A percentile compares a stretch with the other conserved stretches of the same genome.
phyloP scores from a whole-genome alignment of 2,797 vertebrate genomes.

The Silurus aristotelis region DNA sequence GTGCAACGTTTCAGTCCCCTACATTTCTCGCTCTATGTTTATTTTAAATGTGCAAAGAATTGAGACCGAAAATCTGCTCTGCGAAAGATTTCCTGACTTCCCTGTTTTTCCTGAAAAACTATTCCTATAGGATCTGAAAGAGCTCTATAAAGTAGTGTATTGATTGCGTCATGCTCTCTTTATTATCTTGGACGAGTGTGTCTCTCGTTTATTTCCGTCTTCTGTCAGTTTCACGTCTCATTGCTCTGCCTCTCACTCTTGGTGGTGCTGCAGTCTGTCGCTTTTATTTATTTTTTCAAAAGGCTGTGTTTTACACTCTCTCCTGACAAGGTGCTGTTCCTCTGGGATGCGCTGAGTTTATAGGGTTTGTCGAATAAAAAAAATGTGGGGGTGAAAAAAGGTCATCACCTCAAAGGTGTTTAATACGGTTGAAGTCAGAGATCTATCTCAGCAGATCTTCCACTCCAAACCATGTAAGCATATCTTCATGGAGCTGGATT shows the following conservation, averaged over 20 bases:
- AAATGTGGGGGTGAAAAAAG: background rate
- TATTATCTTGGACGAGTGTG: too few species aligned
- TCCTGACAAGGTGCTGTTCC: background rate
- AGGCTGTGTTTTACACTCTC: background rate
- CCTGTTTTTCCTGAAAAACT: background rate
- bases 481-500: too few species aligned
- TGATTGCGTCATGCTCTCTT: too few species aligned
- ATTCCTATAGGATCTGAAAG: background rate
- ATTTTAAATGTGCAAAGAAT: background rate
- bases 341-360: background rate
- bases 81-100: too few species aligned
- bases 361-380: too few species aligned
- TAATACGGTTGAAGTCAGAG: too few species aligned
- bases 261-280: constrained; percentile 22
- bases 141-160: too few species aligned
- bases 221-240: background rate
- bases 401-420: too few species aligned
- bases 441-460: too few species aligned
- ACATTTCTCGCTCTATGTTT: background rate
- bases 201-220: too few species aligned
- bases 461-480: too few species aligned
- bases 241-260: background rate
- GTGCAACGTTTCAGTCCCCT: background rate
- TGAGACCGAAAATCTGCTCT: too few species aligned
- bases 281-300: background rate